These are phyloP conservation scores for Lasius fuliginosus DNA, from an alignment of 2,888 invertebrate genomes.

Conservation along the genomic window DNA sequence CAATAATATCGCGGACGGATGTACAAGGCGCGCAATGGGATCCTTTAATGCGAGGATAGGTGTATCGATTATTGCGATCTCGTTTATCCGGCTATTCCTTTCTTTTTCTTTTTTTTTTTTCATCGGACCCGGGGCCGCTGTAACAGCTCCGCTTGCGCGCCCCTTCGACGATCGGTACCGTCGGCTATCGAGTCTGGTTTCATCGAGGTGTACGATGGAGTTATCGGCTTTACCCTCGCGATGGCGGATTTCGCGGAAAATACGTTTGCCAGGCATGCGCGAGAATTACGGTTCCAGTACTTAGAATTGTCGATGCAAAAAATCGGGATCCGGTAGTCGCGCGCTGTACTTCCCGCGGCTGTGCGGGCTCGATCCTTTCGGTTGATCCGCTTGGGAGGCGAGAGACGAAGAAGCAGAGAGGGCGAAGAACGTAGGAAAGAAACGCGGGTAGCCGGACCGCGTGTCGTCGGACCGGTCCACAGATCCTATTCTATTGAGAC, in stretches of 20 bases:
- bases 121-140: slow-evolving; percentile 27
- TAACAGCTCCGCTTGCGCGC: slow-evolving; percentile 38
- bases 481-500: slow-evolving; percentile 65
- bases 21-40: slow-evolving; percentile 75
- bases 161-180: slow-evolving; percentile 64
- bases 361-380: neutral
- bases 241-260: slow-evolving; percentile 31
- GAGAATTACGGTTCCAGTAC: neutral
- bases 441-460: slow-evolving; percentile 15
- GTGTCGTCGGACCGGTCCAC: slow-evolving; percentile 60
- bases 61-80: slow-evolving; percentile 80
- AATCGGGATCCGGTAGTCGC: slow-evolving; percentile 16
- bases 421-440: slow-evolving; percentile 47
- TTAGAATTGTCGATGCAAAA: neutral
- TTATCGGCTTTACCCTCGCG: slow-evolving; percentile 16
- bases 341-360: neutral
- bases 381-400: slow-evolving; percentile 38
- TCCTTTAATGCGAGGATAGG: slow-evolving; percentile 81
- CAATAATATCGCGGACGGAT: slow-evolving; percentile 80
- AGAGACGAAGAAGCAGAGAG: slow-evolving; percentile 13
- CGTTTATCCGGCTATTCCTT: slow-evolving; percentile 73
- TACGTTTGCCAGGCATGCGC: neutral
- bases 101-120: slow-evolving; percentile 43
- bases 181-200: slow-evolving; percentile 39
- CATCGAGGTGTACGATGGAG: neutral